A percentile compares a stretch with the other conserved stretches of the same genome.
Conservation (phyloP, 2,113 vertebrate species). For the Sakesphorus luctuosus region DNA sequence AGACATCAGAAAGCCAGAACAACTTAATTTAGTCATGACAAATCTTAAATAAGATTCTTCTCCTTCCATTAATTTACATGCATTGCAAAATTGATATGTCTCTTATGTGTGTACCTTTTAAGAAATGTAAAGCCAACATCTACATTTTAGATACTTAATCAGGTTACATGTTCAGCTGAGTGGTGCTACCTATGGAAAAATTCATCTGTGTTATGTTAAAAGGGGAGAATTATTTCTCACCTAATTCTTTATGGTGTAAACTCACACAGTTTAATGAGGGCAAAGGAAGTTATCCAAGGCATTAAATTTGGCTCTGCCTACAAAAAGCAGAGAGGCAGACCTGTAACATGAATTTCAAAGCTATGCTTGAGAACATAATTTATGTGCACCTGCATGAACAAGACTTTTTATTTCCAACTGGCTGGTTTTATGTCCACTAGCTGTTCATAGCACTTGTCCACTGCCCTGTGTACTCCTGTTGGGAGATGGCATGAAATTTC, state of each 20-base stretch:
- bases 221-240: neutral
- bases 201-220: neutral
- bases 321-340: neutral
- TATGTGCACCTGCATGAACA: neutral
- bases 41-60: neutral
- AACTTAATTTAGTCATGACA: neutral
- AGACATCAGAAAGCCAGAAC: neutral
- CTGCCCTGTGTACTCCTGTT: neutral
- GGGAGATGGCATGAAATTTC: neutral
- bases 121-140: neutral
- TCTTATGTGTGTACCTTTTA: neutral
- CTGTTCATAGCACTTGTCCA: neutral
- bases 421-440: neutral
- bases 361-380: neutral
- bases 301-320: neutral
- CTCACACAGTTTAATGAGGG: neutral
- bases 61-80: neutral
- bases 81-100: neutral
- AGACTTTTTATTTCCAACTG: neutral
- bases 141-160: neutral
- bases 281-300: neutral
- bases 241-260: neutral
- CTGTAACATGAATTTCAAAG: neutral
- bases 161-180: neutral
- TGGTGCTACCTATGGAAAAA: neutral